Base-by-base conservation (phyloP, 2,113 vertebrate species). In the Silurus glanis region DNA sequence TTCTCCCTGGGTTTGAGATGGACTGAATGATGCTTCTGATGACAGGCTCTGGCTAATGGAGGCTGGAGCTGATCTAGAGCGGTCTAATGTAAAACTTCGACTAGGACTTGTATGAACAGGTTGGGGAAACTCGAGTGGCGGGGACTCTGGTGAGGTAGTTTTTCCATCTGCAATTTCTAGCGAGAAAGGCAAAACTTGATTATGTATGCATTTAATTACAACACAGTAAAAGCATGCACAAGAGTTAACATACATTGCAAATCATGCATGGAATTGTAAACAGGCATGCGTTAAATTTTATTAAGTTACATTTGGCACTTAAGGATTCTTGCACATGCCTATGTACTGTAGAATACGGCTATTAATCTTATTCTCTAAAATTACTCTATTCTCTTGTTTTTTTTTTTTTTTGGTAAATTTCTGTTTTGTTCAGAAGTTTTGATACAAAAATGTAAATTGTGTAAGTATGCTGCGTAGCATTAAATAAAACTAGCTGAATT, bases 91-190 rank as follows among this genome's bases (percentile, higher is more conserved):
- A 53, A 92, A 93, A 93, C 92, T 94, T 83, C 86, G 91, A 84
- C 93, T 91, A 85, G 93, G 92, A 89, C 90, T 90, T 64, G 78
- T 94, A 92, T 94, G 89, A 92, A 93, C 93, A 90, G 95, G 94
- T 94, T 92, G 94, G 91, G 95, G 94, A 93, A 94, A 92, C 92
- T 95, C 95, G 94, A 95, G 95, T 87, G 96, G 95, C 92, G 95
- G 94, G 94, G 92, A 94, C 95, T 95, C 95, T 93, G 95, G 96
- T 97, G 98, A 99, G 98, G 98, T 99, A 99, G 98, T 97, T 98
- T 95, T 96, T 97, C 97, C 96, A 95, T 97, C 95, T 97, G 96
- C 94, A 94, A 92, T 94, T 91, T 95, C 94, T 95, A 91, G 80
- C 76, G 83, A 76, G 81, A 72, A 86, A 90, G 80, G 17, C 23